phyloP scores from a whole-genome alignment of 2,113 vertebrate genomes.

The Limnothrissa miodon region DNA sequence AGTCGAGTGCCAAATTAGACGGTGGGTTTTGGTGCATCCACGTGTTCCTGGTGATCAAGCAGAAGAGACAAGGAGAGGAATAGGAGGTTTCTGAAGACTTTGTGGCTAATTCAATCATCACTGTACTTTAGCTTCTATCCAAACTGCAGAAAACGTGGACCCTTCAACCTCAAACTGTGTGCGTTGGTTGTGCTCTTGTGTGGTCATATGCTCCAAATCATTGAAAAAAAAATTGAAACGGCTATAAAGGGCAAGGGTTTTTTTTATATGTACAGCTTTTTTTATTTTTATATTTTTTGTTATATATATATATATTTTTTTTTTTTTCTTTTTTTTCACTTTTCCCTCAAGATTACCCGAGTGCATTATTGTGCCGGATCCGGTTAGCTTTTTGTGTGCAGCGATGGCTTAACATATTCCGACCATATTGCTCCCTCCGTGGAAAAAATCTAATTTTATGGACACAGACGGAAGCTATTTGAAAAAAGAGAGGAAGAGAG shows the following conservation, averaged over 20 bases:
- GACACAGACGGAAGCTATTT: conserved; percentile 62
- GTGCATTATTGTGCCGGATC: conserved; percentile 37
- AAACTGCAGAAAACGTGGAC: conserved; percentile 28
- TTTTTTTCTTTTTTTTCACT: not conserved
- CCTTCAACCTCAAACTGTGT: conserved; percentile 17
- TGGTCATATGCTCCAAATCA: conserved; percentile 1
- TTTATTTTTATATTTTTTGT: conserved; percentile 26
- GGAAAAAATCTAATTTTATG: conserved; percentile 55
- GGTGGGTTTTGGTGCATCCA: not conserved
- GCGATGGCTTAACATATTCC: conserved; percentile 65
- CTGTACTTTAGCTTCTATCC: conserved; percentile 33
- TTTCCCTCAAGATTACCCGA: conserved; percentile 15
- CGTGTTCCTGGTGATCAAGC: conserved; percentile 23
- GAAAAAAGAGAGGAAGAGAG: conserved; percentile 41
- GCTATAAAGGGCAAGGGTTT: not conserved
- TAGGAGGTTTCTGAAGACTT: conserved; percentile 34
- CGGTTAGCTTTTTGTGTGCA: conserved; percentile 55
- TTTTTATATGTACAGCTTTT: conserved; percentile 19
- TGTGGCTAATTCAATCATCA: conserved; percentile 42
- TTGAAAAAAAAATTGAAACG: not conserved
- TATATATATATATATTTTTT: not conserved
- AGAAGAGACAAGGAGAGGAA: conserved; percentile 34
- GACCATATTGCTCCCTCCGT: conserved; percentile 66
- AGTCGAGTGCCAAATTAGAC: conserved; percentile 77
- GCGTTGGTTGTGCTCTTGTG: not conserved